Evolutionary conservation across 1,140 invertebrate species (phyloP), one percentile per base, ranked within the genome.

Genomic region (Ostrea denselamellosa): DNA sequence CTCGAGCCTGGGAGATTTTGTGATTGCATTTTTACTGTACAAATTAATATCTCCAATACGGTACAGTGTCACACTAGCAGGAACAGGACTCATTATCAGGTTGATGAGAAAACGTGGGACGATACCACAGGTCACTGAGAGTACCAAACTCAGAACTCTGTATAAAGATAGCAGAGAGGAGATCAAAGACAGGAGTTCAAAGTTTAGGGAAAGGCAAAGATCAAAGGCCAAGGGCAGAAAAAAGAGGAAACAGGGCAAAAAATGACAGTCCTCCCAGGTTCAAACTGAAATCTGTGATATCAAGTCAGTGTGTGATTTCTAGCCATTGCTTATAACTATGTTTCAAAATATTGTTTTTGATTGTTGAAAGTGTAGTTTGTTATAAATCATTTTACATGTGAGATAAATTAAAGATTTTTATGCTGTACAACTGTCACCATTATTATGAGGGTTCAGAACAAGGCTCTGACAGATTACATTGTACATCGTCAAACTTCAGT

Each of bases 21-120:
- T 98, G 19, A 95, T 98, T 22, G 96, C 98, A 0, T 98, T 98
- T 95, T 97, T 97, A 8, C 95, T 98, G 91, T 99, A 99, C 94
- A 99, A 99, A 96, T 95, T 99, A 90, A 96, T 97, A 19, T 98
- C 98, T 28, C 98, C 98, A 1, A 92, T 97, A 19, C 95, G 98
- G 91, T 99, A 99, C 95, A 97, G 97, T 3, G 97, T 98, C 0
- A 99, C 98, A 51, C 92, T 99, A 91, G 97, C 97, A 7, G 97
- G 96, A 51, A 97, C 97, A 28, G 97, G 97, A 34, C 93, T 96
- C 91, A 96, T 96, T 14, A 97, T 97, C 85, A 97, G 96, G 86
- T 97, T 96, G 91, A 93, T 97, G 87, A 96, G 95, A 91, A 95
- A 95, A 85, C 95, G 96, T 90, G 97, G 97, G 19, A 96, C 96